Conservation (phyloP, 2,888 invertebrate genomes). For the Smittia sp. region DNA sequence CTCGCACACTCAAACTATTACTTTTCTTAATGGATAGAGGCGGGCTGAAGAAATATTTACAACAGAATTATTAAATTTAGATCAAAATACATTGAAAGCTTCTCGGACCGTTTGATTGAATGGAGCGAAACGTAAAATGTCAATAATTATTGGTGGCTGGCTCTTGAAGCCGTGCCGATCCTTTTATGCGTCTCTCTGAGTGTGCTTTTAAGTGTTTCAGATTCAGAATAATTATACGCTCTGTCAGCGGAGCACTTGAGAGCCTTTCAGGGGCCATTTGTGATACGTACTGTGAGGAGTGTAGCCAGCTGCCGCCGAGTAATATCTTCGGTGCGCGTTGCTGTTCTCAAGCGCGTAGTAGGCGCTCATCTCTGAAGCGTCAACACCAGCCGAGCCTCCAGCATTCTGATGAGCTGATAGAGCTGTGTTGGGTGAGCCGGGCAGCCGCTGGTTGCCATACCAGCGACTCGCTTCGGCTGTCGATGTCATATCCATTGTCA, state of each 20-base stretch:
- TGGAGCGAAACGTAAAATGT: slow-evolving; percentile 11
- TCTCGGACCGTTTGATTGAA: slow-evolving; percentile 7
- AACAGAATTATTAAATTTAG: slow-evolving; percentile 16
- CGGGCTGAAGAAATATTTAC: slow-evolving; percentile 37
- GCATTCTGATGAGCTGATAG: slow-evolving; percentile 26
- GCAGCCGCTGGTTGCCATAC: slow-evolving; percentile 54
- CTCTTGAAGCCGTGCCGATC: not conserved
- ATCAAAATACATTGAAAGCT: slow-evolving; percentile 11
- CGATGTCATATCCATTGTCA: slow-evolving; percentile 54
- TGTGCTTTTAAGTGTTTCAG: slow-evolving; percentile 30
- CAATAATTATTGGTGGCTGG: not conserved
- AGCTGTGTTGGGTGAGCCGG: slow-evolving; percentile 52
- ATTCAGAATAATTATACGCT: slow-evolving; percentile 37
- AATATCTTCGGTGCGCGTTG: slow-evolving; percentile 54
- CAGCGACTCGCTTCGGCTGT: slow-evolving; percentile 55
- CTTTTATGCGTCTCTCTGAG: slow-evolving; percentile 1
- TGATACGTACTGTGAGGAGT: slow-evolving; percentile 51
- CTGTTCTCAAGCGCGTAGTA: slow-evolving; percentile 54
- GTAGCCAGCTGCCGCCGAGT: slow-evolving; percentile 53
- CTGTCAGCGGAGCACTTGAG: slow-evolving; percentile 28
- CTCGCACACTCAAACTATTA: slow-evolving; percentile 31
- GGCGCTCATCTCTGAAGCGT: slow-evolving; percentile 54
- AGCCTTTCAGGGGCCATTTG: not conserved
- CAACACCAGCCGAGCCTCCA: slow-evolving; percentile 46
- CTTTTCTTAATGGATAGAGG: slow-evolving; percentile 42